Percentiles rank a stretch among this genome's conserved stretches.
Evolutionary conservation across 1,140 invertebrate species (phyloP).

Genomic region (Ridgeia piscesae): DNA sequence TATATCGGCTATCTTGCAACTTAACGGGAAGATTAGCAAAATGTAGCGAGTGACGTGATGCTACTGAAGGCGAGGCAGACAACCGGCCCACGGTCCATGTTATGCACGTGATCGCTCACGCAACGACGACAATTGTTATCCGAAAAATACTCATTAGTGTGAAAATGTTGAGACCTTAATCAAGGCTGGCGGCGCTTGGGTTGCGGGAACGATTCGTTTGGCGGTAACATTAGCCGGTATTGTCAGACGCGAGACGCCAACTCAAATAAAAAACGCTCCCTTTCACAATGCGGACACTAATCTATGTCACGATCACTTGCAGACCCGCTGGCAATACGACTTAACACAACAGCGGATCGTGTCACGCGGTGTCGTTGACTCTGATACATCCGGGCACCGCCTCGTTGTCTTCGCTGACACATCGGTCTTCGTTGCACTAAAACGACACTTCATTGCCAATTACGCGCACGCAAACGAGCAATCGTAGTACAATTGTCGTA

Average conservation of each 20-base stretch:
- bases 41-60: too few species aligned
- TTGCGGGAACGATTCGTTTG: not conserved
- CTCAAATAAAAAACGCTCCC: not conserved
- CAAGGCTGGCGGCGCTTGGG: not conserved
- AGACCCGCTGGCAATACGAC: not conserved
- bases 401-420: not conserved
- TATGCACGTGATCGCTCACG: not conserved
- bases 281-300: not conserved
- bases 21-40: too few species aligned
- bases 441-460: not conserved
- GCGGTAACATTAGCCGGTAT: not conserved
- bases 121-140: not conserved
- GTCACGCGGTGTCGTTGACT: not conserved
- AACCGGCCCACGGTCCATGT: not conserved
- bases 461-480: not conserved
- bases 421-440: not conserved
- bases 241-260: not conserved
- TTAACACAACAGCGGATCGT: not conserved
- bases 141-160: not conserved
- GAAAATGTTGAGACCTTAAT: not conserved
- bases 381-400: not conserved
- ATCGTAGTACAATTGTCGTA: not conserved
- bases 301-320: not conserved
- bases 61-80: too few species aligned
- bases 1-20: too few species aligned